Evolutionary conservation across 2,797 vertebrate species (phyloP).

Genomic region (Galago senegalensis): DNA sequence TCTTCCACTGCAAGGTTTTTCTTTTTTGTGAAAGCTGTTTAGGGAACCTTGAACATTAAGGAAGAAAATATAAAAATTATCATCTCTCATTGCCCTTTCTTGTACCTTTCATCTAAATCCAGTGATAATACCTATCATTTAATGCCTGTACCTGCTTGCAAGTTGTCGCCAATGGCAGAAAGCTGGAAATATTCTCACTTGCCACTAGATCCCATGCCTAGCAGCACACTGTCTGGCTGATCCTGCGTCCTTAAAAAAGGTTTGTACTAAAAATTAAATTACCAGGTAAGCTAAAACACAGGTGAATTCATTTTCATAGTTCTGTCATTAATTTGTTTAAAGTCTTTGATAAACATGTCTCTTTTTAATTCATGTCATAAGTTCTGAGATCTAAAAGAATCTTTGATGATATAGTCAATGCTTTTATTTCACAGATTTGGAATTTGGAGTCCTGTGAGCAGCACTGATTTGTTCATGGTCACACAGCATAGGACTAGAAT

Average conservation of each 20-base stretch:
- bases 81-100: neutral
- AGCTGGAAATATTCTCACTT: neutral
- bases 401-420: rapidly evolving
- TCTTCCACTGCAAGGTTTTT: neutral
- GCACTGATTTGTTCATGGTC: rapidly evolving
- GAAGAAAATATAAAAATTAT: neutral
- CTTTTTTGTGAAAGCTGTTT: neutral
- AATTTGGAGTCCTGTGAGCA: neutral
- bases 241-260: neutral
- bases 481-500: neutral
- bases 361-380: neutral
- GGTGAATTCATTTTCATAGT: neutral
- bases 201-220: no score
- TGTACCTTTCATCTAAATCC: neutral
- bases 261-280: neutral
- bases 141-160: no score
- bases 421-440: neutral
- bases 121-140: rapidly evolving
- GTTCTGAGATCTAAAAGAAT: neutral
- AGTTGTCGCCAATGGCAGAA: neutral
- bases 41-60: neutral
- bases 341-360: neutral
- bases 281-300: neutral
- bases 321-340: neutral
- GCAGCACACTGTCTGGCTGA: neutral